Evolutionary conservation across 2,888 invertebrate species (phyloP).

Genomic region (Pammene aurita): DNA sequence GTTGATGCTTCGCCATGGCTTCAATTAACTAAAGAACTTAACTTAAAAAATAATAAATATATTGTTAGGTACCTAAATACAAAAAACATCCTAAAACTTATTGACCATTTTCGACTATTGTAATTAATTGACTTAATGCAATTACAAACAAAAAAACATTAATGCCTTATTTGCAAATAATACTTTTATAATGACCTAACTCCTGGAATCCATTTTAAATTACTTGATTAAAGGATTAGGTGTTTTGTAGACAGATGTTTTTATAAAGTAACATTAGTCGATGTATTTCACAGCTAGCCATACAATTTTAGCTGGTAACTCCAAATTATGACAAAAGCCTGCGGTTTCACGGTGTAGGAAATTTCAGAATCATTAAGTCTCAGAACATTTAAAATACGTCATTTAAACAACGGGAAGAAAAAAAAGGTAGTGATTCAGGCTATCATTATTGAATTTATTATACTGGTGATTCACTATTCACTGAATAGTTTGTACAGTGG

Average conservation of each 20-base stretch:
- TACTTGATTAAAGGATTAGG: not conserved
- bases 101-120: too few species aligned
- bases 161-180: too few species aligned
- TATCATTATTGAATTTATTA: slow-evolving; percentile 55
- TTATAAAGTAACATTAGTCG: slow-evolving; percentile 18
- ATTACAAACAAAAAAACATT: too few species aligned
- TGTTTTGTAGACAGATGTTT: not conserved
- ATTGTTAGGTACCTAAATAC: too few species aligned
- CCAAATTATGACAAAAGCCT: slow-evolving; percentile 20
- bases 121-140: too few species aligned
- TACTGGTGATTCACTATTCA: slow-evolving; percentile 61
- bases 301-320: slow-evolving; percentile 11
- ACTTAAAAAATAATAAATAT: too few species aligned
- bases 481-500: slow-evolving; percentile 51
- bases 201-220: not conserved
- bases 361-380: slow-evolving; percentile 39
- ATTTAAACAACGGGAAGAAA: slow-evolving; percentile 50
- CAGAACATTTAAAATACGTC: slow-evolving; percentile 53
- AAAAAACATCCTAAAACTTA: too few species aligned
- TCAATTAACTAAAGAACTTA: too few species aligned
- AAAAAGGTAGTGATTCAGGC: slow-evolving; percentile 54
- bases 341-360: slow-evolving; percentile 25
- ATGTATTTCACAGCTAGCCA: slow-evolving; percentile 16
- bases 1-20: too few species aligned
- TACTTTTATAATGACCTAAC: too few species aligned